Base-by-base conservation (phyloP, 2,113 vertebrate species). In the Psophia crepitans region DNA sequence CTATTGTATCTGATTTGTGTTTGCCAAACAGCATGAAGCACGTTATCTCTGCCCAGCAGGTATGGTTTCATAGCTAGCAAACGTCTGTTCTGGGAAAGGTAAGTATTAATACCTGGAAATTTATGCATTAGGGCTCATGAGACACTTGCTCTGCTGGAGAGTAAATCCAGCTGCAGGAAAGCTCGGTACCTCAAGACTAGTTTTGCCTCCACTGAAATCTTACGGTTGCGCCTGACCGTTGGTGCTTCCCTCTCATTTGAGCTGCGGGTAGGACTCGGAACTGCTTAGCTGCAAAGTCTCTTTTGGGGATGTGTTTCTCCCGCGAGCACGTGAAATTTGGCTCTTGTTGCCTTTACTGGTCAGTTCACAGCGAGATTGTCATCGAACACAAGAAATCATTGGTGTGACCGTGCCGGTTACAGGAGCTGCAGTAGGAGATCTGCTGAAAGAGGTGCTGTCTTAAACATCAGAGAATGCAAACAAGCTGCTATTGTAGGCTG, bases 21-120 rank as follows among this genome's bases (percentile, higher is more conserved):
- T 75, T 89, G 92, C 86, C 86, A 84, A 5, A 35, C 48, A 56
- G 90, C 74, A 3, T 41, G 30, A 41, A 75, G 32, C 65, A 53
- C 1, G 3, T 95, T 97, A 96, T 96, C 96, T 93, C 80, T 91
- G 89, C 89, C 70, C 87, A 65, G 95, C 94, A 97, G 89, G 69
- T 81, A 6, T 3, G 17, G 43, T 48, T 84, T 79, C 75, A 90
- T 64, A 94, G 86, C 90, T 89, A 41, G 56, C 24, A 30, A 64
- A 58, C 74, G 89, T 44, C 90, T 66, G 35, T 58, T 74, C 61
- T 54, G 58, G 79, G 64, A 43, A 79, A 66, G 51, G 75, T 77
- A 22, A 23, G 91, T 63, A 57, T 86, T 70, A 90, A 75, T 57
- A 83, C 12, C 30, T 74, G 75, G 60, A 24, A 88, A 87, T 53